Evolutionary conservation across 92 coral and sea anemone species (phyloP), one percentile per base, ranked within the genome.

Genomic region (Parazoanthus darwini): DNA sequence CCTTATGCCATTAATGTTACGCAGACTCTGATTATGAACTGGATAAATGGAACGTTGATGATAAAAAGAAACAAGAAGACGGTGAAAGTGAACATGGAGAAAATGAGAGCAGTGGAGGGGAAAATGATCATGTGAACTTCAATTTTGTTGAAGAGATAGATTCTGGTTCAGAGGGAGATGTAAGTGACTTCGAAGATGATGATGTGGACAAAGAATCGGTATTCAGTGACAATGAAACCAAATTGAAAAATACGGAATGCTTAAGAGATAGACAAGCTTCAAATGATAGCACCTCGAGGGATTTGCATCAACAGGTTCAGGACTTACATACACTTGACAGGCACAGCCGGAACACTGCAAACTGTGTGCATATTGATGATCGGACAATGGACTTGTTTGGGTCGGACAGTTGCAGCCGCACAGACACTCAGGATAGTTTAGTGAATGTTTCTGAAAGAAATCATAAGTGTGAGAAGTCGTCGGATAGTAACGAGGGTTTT

Each of bases 11-110:
- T 8, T 6, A 65, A 7, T 46, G 20, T 0, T 25, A n/a, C 72
- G 23, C 89, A 86, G 97, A 94, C 77, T 90, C 93, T 59, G 99
- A 96, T 74, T 92, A 87, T 90, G 99, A 97, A 87, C 81, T 97
- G 36, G 97, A 95, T 68, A 92, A 94, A 50, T 97, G 99, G 99
- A 97, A 97, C 86, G 92, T 88, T 74, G 94, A 81, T 4, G 99
- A 97, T 85, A 94, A 95, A 35, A 84, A 70, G 79, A 94, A 91
- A 79, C 99, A 97, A 81, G 97, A 95, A 72, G 98, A 94, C 87
- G 94, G 92, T 6, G 87, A 88, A 3, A 91, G 83, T 59, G 92
- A 93, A 3, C 51, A 81, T 10, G 91, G 78, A 0, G 86, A 89
- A 6, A 92, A 92, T 8, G 83, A 82, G 15, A 86, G 71, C 22